These are phyloP conservation scores for Quadroppia sp. DNA, from an alignment of 2,888 invertebrate genomes.

Conservation along the genomic window DNA sequence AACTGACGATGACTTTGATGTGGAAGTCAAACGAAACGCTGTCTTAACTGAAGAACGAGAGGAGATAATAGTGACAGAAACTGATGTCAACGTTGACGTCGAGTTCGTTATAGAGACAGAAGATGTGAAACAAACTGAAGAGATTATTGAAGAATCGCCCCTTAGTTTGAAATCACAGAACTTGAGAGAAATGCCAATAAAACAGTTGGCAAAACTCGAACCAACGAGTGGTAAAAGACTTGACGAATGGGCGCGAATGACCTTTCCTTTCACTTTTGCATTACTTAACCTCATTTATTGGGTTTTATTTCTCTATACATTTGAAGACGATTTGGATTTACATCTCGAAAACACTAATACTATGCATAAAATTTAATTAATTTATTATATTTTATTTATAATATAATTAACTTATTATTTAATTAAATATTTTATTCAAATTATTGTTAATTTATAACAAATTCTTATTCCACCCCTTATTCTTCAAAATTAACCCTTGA, in stretches of 20 bases:
- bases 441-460: background rate
- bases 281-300: constrained; percentile 84
- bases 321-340: background rate
- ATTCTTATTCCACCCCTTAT: too few species aligned
- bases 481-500: too few species aligned
- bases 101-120: background rate
- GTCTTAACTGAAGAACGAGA: background rate
- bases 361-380: background rate
- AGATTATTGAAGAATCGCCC: background rate
- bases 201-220: constrained; percentile 1
- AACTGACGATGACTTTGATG: background rate
- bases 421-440: background rate
- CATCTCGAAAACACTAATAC: background rate
- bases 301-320: constrained; percentile 51
- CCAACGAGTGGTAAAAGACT: background rate
- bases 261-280: constrained; percentile 72
- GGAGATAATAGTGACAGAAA: constrained; percentile 1
- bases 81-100: constrained; percentile 7
- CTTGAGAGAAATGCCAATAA: constrained; percentile 11
- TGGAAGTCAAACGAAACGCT: background rate
- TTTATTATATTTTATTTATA: background rate
- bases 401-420: background rate
- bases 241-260: constrained; percentile 39
- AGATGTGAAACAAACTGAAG: background rate
- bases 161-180: background rate